phyloP scores from a whole-genome alignment of 2,113 vertebrate species.

The Podiceps cristatus region DNA sequence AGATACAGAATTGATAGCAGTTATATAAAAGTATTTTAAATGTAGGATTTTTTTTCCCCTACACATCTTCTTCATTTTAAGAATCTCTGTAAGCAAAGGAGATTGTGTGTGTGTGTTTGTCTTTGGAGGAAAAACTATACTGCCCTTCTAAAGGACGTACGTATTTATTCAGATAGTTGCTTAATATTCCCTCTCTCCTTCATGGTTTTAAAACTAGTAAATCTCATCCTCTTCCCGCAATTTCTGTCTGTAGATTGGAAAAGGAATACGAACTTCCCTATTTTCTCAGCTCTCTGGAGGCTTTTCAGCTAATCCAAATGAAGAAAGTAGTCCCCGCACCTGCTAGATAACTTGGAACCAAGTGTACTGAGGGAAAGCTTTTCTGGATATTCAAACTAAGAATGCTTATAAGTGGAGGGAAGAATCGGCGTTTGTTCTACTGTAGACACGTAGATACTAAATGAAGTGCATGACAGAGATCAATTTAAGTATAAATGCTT shows the following conservation, averaged over 20 bases:
- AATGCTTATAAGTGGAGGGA: neutral
- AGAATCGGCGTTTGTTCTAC: neutral
- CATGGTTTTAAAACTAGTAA: neutral
- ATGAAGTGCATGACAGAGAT: neutral
- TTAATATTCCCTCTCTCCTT: neutral
- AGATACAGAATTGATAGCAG: neutral
- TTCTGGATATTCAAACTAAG: neutral
- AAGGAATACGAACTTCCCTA: slow-evolving; percentile 58
- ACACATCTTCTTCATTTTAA: neutral
- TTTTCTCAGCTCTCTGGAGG: slow-evolving; percentile 64
- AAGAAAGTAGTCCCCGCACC: slow-evolving; percentile 35
- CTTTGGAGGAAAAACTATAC: neutral
- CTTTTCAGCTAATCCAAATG: slow-evolving; percentile 57
- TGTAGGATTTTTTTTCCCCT: neutral
- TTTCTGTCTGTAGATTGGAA: slow-evolving; percentile 69
- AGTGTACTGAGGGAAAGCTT: neutral
- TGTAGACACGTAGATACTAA: neutral
- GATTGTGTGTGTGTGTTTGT: neutral
- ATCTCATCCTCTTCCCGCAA: slow-evolving; percentile 28
- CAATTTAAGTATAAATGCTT: neutral
- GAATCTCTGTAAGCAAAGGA: neutral
- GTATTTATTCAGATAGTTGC: neutral
- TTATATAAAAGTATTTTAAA: neutral
- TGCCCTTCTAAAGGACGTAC: neutral
- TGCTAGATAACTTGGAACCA: slow-evolving; percentile 37